Base-by-base conservation (phyloP, 2,888 invertebrate species). In the Carterocephalus palaemon region DNA sequence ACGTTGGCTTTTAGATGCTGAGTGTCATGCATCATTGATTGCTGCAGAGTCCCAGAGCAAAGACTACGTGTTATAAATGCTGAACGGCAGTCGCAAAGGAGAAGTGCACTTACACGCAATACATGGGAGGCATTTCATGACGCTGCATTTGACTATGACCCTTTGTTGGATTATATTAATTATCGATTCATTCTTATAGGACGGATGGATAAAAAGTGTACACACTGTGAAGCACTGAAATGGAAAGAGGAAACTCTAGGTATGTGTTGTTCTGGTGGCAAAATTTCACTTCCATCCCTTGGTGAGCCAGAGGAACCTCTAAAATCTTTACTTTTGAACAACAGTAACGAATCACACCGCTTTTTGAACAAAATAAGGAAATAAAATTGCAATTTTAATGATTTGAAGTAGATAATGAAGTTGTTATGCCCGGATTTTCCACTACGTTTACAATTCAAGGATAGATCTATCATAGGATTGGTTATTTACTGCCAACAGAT, bases 381-480 rank as follows among this genome's bases (percentile, higher is more conserved):
- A 23, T 40, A 31, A 4, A 40, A 31, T 31, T 22, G 12, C 15
- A 31, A 31, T 15, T 40, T 40, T 13, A 31, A 40, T 40, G 39
- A 40, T 60, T 60, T 54, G 57, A 59, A 1, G 57, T 49, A 4
- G 53, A 33, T 17, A 54, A 52, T 0, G 46, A 49, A 13, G 45
- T 62, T 0, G 4, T 20, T 0, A 55, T 54, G 54, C 54, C 54
- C 7, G 56, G 54, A 38, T 60, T 59, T 50, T 54, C 45, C 2
- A 43, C 57, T 2, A 58, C 59, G 1, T 65, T 63, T 47, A 58
- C 48, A 1, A 26, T 67, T 1, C 57, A 66, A 56, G 62, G 64
- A 1, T 64, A 67, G 41, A 24, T 66, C 1, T 63, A 68, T 46
- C 56, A 65, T 34, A 48, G 17, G 31, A 57, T 55, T 54, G 64